A percentile compares a stretch with the other conserved stretches of the same genome.
These are phyloP conservation scores for Barypeithes pellucidus DNA, from an alignment of 2,888 invertebrate genomes.

Conservation along the genomic window DNA sequence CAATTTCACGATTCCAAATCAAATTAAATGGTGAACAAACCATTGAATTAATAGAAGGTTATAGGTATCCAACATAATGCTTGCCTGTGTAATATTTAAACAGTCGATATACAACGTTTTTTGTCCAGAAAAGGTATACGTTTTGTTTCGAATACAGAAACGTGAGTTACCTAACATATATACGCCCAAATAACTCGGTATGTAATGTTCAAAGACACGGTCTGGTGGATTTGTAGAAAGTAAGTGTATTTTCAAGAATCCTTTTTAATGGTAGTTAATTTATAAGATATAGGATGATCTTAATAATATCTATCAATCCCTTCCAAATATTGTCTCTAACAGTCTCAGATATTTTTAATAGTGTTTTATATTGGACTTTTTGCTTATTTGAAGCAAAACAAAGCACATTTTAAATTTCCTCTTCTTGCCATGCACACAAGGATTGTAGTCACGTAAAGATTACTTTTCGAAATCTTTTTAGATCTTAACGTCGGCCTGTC, in stretches of 20 bases:
- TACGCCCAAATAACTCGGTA: constrained; percentile 35
- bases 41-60: background rate
- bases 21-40: background rate
- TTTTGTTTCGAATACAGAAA: constrained; percentile 15
- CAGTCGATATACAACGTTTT: background rate
- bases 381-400: too few species aligned
- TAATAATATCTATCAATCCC: too few species aligned
- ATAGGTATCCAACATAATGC: background rate
- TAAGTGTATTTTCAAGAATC: background rate
- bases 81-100: constrained; percentile 1
- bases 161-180: constrained; percentile 40
- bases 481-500: too few species aligned
- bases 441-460: too few species aligned
- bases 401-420: too few species aligned
- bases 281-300: background rate
- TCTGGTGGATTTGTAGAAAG: constrained; percentile 41
- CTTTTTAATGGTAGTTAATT: background rate
- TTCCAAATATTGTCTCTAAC: too few species aligned
- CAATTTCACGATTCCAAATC: background rate
- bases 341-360: too few species aligned
- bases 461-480: too few species aligned
- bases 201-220: constrained; percentile 34
- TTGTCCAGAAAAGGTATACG: constrained; percentile 11
- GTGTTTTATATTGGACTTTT: too few species aligned
- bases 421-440: too few species aligned